Evolutionary conservation across 2,888 invertebrate genomes (phyloP), one percentile per base, ranked within the genome.

Genomic region (Embidobia sp.): DNA sequence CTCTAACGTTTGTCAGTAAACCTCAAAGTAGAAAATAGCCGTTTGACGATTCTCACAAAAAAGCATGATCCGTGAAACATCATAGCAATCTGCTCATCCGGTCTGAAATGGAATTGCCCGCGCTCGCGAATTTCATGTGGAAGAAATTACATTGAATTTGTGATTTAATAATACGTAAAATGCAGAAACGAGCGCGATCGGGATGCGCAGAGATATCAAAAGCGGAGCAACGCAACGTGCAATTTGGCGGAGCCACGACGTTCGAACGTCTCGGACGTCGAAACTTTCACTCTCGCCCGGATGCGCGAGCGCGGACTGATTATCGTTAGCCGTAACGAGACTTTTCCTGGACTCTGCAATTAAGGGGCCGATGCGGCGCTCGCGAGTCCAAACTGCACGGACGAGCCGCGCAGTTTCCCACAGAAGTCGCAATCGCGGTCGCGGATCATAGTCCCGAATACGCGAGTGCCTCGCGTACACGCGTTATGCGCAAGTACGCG

Each of bases 391-490:
- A n/a, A n/a, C n/a, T n/a, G n/a, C n/a, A n/a, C n/a, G n/a, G n/a
- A 86, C 84, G 84, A 84, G 85, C 81, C 86, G 87, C 85, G 83
- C 83, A 85, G 85, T 88, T 89, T 89, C 88, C 89, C 89, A 89
- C 89, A 88, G 85, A 85, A 89, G 88, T 89, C 88, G 88, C 86
- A 88, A 89, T 89, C 86, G 87, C 84, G 87, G 88, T 88, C 87
- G 86, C 87, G 87, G 85, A 88, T 88, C 87, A 89, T 87, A 88
- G 85, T 46, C 85, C 83, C 83, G 82, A 82, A 83, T 82, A 57
- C 80, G 79, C 79, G 79, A 79, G 80, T 70, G 79, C 79, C 80
- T 81, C 61, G 63, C 80, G 75, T 78, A 61, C 8, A 8, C 8
- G n/a, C 53, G 22, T 37, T 55, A 22, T 33, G 57, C 42, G 15